These are phyloP conservation scores for Jaculus jaculus DNA, from an alignment of 2,113 vertebrate species.

Conservation along the genomic window DNA sequence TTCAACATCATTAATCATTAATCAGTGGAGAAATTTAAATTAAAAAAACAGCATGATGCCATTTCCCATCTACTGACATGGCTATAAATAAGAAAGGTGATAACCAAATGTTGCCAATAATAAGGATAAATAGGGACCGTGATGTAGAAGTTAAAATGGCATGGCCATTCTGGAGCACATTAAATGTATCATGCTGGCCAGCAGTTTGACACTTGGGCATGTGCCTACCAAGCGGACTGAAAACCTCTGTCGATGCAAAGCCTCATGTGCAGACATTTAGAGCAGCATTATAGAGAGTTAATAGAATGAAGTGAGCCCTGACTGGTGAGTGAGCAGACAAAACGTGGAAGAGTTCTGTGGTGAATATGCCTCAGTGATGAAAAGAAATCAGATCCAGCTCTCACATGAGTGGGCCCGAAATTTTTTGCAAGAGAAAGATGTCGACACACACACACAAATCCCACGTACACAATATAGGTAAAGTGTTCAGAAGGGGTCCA, in stretches of 20 bases:
- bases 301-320: not conserved
- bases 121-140: not conserved
- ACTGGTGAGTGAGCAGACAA: not conserved
- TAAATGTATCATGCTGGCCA: not conserved
- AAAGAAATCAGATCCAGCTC: not conserved
- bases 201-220: not conserved
- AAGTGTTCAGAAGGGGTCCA: not conserved
- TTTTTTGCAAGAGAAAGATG: not conserved
- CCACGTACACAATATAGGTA: not conserved
- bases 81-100: not conserved
- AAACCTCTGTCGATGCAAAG: not conserved
- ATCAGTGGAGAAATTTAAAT: not conserved
- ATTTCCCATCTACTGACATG: not conserved
- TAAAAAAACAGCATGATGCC: not conserved
- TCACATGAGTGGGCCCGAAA: not conserved
- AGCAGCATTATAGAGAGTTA: too few species aligned
- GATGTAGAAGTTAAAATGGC: not conserved
- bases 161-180: not conserved
- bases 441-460: not conserved
- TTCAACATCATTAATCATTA: not conserved
- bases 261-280: too few species aligned
- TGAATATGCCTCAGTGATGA: not conserved
- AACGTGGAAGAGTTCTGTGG: not conserved
- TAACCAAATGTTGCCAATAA: not conserved
- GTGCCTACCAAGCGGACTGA: not conserved